Evolutionary conservation across 1,140 invertebrate genomes (phyloP), one percentile per base, ranked within the genome.

Genomic region (Solenopsis fugax): DNA sequence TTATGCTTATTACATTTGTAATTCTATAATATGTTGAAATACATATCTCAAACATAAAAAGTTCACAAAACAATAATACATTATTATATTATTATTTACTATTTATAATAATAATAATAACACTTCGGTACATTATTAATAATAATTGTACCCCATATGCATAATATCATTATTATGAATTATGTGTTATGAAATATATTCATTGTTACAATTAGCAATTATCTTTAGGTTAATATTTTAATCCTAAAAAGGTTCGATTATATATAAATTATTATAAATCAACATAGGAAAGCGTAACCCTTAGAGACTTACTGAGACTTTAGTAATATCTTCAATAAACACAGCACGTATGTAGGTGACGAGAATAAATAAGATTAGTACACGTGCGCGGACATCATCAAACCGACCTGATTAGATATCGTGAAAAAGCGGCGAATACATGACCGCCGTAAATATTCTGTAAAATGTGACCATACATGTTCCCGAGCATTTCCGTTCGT

Each of bases 381-480:
- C 41, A 58, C 45, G 37, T 2, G 18, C 48, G 37, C 18, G 24
- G 21, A 56, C 41, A 72, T 88, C 87, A 56, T 86, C 67, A 87
- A 88, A 64, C 64, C 87, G 72, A 75, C 41, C 80, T 85, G 89
- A 91, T 93, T 92, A 92, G 89, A 92, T 92, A 88, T 88, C 90
- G 77, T 65, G 71, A 60, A 76, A 89, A 81, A 24, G 34, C 48
- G 24, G 37, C 34, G n/a, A 71, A 62, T 41, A 13, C 45, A 48
- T 37, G 56, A 56, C 12, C 37, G 37, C 24, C 9, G 69, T 48
- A 73, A 89, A 75, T 82, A 73, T 67, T 84, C 29, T 34, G 7
- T 37, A 56, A 80, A 90, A 73, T 72, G 29, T 45, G 34, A 4
- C 21, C 67, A 58, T 54, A 58, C 50, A 9, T 13, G 12, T 85